phyloP scores from a whole-genome alignment of 1,140 invertebrate genomes.

The Trichonephila inaurata region DNA sequence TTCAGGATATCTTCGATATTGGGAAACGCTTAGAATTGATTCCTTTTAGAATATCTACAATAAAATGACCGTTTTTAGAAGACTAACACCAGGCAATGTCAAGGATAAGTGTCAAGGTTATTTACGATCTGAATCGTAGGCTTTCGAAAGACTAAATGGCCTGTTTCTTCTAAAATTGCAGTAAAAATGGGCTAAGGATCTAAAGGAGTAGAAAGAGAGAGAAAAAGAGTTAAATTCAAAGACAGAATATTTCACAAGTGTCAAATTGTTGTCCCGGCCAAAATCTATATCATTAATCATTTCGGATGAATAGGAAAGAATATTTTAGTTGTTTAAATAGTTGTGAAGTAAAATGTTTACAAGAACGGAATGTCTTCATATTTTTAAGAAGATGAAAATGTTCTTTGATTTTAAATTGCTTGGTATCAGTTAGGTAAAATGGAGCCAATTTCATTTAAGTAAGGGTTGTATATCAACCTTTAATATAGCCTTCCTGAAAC shows the following conservation, averaged over 20 bases:
- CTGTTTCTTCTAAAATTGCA: not conserved
- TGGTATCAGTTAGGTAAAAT: not conserved
- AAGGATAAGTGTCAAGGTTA: constrained; percentile 41
- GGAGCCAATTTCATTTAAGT: no score
- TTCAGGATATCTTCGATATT: no score
- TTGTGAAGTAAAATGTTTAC: not conserved
- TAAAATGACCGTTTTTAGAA: not conserved
- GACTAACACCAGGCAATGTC: constrained; percentile 24
- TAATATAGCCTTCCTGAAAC: no score
- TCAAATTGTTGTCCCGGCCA: constrained; percentile 43
- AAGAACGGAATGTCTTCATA: not conserved
- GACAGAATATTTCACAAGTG: constrained; percentile 10
- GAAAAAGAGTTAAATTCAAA: not conserved
- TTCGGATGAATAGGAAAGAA: constrained; percentile 28
- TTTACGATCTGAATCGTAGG: constrained; percentile 25
- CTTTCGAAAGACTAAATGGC: constrained; percentile 13
- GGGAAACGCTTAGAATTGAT: no score
- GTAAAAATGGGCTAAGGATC: constrained; percentile 15
- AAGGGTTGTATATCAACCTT: no score
- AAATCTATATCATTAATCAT: constrained; percentile 16
- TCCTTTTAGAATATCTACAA: not conserved
- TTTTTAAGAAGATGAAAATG: not conserved
- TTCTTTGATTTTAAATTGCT: not conserved
- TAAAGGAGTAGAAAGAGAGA: not conserved
- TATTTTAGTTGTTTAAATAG: constrained; percentile 27